Conservation (phyloP, 1,140 invertebrate genomes). For the Drosophila albomicans region DNA sequence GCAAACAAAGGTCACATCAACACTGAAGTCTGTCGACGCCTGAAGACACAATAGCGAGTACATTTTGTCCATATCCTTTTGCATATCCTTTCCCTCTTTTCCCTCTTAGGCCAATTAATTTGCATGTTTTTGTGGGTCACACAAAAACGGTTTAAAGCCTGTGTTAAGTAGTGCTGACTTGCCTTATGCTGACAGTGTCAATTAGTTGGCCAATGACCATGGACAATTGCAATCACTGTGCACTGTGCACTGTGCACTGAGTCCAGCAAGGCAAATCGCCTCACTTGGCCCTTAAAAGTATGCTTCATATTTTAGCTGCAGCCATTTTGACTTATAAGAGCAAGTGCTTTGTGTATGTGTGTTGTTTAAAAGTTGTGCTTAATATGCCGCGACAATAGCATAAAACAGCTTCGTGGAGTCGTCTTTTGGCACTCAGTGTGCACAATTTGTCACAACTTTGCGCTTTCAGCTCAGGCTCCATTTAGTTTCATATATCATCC, state of each 20-base stretch:
- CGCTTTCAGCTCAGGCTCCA: not conserved
- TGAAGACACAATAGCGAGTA: constrained; percentile 18
- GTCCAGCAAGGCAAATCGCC: not conserved
- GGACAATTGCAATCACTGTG: constrained; percentile 12
- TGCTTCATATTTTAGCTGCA: constrained; percentile 20
- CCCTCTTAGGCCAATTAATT: constrained; percentile 61
- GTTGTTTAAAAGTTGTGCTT: constrained; percentile 35
- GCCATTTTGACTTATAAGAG: not conserved
- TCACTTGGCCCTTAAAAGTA: constrained; percentile 14
- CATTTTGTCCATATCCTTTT: not conserved
- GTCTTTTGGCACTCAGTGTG: constrained; percentile 1
- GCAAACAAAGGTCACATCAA: constrained; percentile 54
- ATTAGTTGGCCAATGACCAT: constrained; percentile 25
- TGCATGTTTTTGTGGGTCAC: constrained; percentile 47
- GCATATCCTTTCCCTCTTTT: constrained; percentile 14
- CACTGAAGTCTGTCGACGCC: constrained; percentile 16
- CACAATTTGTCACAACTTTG: constrained; percentile 1
- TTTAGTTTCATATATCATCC: not conserved
- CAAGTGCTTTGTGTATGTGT: not conserved
- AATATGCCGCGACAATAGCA: constrained; percentile 42
- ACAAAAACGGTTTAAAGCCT: constrained; percentile 45
- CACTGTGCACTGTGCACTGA: not conserved
- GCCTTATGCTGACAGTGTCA: constrained; percentile 21
- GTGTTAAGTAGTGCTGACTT: constrained; percentile 1
- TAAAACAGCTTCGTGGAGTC: constrained; percentile 1